These are phyloP conservation scores for Hippoglossus hippoglossus DNA, from an alignment of 2,797 vertebrate species.

Conservation along the genomic window DNA sequence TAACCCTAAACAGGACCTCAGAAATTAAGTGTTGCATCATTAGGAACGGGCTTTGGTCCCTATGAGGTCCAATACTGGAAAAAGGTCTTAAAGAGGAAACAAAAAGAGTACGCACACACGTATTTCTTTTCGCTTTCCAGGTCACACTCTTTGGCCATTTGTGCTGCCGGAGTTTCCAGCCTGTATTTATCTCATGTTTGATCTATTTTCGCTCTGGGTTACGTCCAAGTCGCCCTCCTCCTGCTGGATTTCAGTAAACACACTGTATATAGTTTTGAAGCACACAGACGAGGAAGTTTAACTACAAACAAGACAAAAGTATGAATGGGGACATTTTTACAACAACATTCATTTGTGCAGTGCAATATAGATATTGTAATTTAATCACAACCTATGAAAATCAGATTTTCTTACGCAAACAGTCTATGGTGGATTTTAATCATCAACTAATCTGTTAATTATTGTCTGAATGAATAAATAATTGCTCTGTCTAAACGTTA, in stretches of 20 bases:
- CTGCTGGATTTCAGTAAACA: constrained; percentile 10
- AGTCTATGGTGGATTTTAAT: no score
- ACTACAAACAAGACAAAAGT: neutral
- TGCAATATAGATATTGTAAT: neutral
- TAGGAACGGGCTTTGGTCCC: neutral
- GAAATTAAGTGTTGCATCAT: no score
- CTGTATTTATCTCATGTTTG: constrained; percentile 24
- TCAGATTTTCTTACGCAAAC: no score
- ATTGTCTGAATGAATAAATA: neutral
- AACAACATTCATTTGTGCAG: neutral
- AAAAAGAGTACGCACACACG: neutral
- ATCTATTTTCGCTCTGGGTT: constrained; percentile 19
- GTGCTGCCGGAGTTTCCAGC: constrained; percentile 1
- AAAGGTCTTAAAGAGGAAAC: neutral
- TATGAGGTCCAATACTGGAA: neutral
- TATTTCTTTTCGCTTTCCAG: constrained; percentile 40
- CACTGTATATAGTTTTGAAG: neutral
- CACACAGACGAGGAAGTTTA: constrained; percentile 9
- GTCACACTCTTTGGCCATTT: neutral
- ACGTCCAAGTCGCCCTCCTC: constrained; percentile 1
- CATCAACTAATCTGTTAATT: neutral
- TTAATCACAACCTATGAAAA: neutral
- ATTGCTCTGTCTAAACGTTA: no score
- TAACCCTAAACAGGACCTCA: no score
- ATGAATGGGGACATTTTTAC: neutral